Evolutionary conservation across 1,140 invertebrate species (phyloP), one percentile per base, ranked within the genome.

Genomic region (Drosophila baimaii): DNA sequence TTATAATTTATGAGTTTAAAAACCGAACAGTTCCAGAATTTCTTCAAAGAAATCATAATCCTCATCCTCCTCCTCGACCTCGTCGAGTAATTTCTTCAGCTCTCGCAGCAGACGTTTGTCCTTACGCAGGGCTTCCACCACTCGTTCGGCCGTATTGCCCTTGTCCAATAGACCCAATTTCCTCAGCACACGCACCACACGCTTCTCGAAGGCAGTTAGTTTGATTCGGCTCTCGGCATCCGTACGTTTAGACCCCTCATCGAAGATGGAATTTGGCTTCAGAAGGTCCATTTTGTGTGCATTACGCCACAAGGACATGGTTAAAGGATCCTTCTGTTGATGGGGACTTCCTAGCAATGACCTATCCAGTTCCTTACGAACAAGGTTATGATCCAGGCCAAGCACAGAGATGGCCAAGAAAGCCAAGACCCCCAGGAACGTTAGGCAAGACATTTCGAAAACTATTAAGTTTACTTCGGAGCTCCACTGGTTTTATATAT

Each of bases 11-110:
- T 21, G 9, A 10, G 15, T n/a, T n/a, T 47, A 47, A 2, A 4
- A 49, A 29, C 17, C 5, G 25, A 49, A 19, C 10, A 49, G 5
- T 29, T 49, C 47, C 25, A n/a, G 31, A 29, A 49, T 7, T 9
- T 25, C n/a, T 29, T 25, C 17, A 5, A 29, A 19, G 10, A 41
- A 63, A 12, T 61, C 33, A 8, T 44, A 8, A 0, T 21, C 1
- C n/a, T 55, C 44, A 9, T 52, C 13, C 12, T 54, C 7, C 2
- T 8, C n/a, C 0, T 17, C 21, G 0, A 77, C 19, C 0, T 27
- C 31, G 9, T 81, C 29, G 6, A 81, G 47, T 37, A 56, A 37
- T 7, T 57, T 7, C 29, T 77, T 77, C 4, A 81, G 31, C 23
- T 43, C 21, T 5, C 1, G 5, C 31, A 74, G 17, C 13, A 57